A percentile compares a stretch with the other conserved stretches of the same genome.
Evolutionary conservation across 2,113 vertebrate genomes (phyloP).

Genomic region (Pogonocichla stellata): DNA sequence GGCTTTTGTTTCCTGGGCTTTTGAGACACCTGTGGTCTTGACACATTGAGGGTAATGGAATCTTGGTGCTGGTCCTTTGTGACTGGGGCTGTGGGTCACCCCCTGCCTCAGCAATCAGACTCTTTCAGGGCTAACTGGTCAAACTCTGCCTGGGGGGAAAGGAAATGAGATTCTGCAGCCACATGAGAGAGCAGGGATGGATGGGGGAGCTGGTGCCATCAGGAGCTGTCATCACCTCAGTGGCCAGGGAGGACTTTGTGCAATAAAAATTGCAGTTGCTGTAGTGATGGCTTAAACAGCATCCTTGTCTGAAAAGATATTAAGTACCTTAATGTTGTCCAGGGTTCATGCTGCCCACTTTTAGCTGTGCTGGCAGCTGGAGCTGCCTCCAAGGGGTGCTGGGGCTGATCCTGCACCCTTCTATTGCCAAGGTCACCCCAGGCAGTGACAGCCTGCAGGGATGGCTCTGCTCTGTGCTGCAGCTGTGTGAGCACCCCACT

Average conservation of each 20-base stretch:
- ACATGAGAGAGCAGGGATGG: not conserved
- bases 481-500: rapidly evolving
- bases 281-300: not conserved
- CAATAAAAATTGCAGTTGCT: not conserved
- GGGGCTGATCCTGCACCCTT: not conserved
- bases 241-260: not conserved
- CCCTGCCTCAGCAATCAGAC: rapidly evolving
- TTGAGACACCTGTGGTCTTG: not conserved
- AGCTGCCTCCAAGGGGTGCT: not conserved
- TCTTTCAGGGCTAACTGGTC: not conserved
- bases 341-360: not conserved
- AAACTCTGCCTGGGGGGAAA: not conserved
- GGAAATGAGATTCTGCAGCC: not conserved
- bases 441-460: rapidly evolving
- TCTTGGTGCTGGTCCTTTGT: not conserved
- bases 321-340: rapidly evolving
- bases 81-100: not conserved
- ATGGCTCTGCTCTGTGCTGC: not conserved
- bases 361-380: not conserved
- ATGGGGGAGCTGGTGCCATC: not conserved
- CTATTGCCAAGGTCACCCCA: not conserved
- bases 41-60: not conserved
- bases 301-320: not conserved
- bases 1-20: not conserved
- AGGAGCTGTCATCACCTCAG: not conserved